These are phyloP conservation scores for Rhynchophorus ferrugineus DNA, from an alignment of 1,140 invertebrate genomes.

Conservation along the genomic window DNA sequence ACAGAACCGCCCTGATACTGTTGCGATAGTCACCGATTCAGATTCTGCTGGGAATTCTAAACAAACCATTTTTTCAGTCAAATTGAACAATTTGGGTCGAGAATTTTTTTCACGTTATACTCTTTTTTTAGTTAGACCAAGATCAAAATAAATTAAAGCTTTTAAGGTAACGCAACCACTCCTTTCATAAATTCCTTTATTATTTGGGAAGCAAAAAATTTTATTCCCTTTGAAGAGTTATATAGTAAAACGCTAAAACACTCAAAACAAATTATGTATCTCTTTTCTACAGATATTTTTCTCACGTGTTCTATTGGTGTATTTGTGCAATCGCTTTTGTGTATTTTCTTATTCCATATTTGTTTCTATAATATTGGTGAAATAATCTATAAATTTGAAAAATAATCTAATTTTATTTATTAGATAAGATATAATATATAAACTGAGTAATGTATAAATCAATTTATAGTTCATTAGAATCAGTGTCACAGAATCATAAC, in stretches of 20 bases:
- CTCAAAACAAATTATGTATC: conserved; percentile 36
- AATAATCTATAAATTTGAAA: not conserved
- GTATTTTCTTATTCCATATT: conserved; percentile 96
- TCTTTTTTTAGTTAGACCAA: conserved; percentile 95
- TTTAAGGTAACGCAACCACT: conserved; percentile 95
- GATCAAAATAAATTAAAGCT: conserved; percentile 97
- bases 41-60: not conserved
- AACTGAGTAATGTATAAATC: too few species aligned
- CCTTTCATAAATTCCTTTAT: conserved; percentile 99
- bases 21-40: not conserved
- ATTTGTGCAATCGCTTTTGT: conserved; percentile 99
- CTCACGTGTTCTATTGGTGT: conserved; percentile 83
- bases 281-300: conserved; percentile 93
- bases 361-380: conserved; percentile 49
- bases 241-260: not conserved
- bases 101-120: conserved; percentile 99
- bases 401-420: too few species aligned
- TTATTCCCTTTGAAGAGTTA: conserved; percentile 71
- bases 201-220: conserved; percentile 98
- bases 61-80: conserved; percentile 41
- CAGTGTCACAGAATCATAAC: too few species aligned
- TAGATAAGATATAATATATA: too few species aligned
- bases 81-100: conserved; percentile 99
- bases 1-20: too few species aligned
- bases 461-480: too few species aligned